Evolutionary conservation across 2,113 vertebrate species (phyloP), one percentile per base, ranked within the genome.

Genomic region (Agelaius tricolor): DNA sequence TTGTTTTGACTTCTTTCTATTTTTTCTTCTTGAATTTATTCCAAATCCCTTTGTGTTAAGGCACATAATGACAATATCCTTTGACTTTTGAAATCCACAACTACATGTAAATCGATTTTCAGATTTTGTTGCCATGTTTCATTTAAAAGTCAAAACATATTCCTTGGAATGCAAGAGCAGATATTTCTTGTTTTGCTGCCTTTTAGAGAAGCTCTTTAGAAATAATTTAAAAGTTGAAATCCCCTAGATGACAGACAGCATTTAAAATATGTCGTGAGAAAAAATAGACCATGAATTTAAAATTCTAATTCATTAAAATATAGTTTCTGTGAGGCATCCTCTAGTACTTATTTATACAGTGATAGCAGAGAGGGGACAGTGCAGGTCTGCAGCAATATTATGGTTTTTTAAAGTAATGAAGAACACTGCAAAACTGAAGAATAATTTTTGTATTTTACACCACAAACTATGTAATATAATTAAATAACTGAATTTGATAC

Each of bases 191-290:
- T 33, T 93, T 75, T 89, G 9, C 10, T 89, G 31, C 9, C 30
- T 89, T 93, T 73, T 58, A 46, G 23, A 75, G 15, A 77, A 65
- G 6, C 8, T 47, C 9, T 55, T 62, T 63, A 79, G 28, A 84
- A 89, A 83, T 80, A 0, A n/a, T 88, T 57, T 61, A 52, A 73
- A 78, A 76, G 23, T 10, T 75, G 14, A n/a, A 46, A 51, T 89
- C 80, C 89, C 94, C 82, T 95, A 95, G 94, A 79, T 96, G 95
- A 96, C 89, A 97, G 91, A 66, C 92, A 93, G 46, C 55, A 96
- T 96, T 97, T 89, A 35, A 96, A 93, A 89, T 95, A n/a, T 51
- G 57, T 14, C 72, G 10, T 66, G 90, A 82, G 68, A 97, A 39
- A 10, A 86, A 88, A 87, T 76, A 86, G 76, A 84, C n/a, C 37